phyloP scores from a whole-genome alignment of 2,888 invertebrate genomes.

The Hydrotaea cyrtoneurina region DNA sequence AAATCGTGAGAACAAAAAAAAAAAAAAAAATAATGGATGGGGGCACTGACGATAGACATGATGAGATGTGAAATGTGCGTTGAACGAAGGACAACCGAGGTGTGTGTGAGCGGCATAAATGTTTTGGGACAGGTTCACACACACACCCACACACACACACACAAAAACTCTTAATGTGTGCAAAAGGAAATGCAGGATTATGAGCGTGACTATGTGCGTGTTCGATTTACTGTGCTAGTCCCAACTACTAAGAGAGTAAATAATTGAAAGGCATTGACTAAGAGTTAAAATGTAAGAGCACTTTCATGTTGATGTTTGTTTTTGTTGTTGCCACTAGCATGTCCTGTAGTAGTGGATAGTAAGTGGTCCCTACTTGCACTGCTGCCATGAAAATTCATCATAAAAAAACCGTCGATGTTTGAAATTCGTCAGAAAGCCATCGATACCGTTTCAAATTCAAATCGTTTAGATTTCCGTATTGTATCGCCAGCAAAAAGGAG shows the following conservation, averaged over 20 bases:
- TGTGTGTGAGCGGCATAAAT: constrained; percentile 2
- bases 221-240: neutral
- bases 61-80: constrained; percentile 51
- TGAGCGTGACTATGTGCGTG: neutral
- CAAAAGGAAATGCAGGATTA: neutral
- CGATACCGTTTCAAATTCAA: too few species aligned
- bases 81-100: constrained; percentile 40
- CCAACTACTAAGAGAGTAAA: constrained; percentile 17
- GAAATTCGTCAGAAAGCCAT: too few species aligned
- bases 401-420: too few species aligned
- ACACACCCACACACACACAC: too few species aligned
- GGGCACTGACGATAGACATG: constrained; percentile 42
- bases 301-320: neutral
- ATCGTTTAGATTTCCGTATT: too few species aligned
- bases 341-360: too few species aligned
- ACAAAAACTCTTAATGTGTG: neutral
- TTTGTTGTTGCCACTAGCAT: too few species aligned
- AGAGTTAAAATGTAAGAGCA: constrained; percentile 23
- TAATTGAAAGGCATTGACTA: constrained; percentile 5
- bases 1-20: neutral
- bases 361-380: too few species aligned
- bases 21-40: neutral
- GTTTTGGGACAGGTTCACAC: constrained; percentile 3
- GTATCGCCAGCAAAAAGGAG: too few species aligned
- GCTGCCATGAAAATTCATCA: too few species aligned